Percentiles rank a stretch among this genome's conserved stretches.
These are phyloP conservation scores for Tragelaphus scriptus DNA, from an alignment of 2,113 vertebrate genomes.

Conservation along the genomic window DNA sequence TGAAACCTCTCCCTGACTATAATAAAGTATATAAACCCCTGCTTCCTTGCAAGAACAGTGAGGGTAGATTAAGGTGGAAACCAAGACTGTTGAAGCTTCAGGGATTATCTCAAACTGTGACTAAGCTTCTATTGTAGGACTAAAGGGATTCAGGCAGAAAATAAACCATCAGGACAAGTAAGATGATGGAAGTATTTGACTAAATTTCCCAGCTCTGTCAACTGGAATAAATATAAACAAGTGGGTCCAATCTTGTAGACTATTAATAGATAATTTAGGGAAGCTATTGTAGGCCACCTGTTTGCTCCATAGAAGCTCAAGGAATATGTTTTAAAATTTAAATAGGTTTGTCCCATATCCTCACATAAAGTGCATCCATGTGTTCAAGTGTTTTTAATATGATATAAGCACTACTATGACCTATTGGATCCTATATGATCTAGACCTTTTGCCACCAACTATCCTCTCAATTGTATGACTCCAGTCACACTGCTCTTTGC, in stretches of 20 bases:
- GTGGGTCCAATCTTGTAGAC: neutral
- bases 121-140: neutral
- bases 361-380: neutral
- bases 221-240: neutral
- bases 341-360: neutral
- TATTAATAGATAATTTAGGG: neutral
- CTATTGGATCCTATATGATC: neutral
- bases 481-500: neutral
- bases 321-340: neutral
- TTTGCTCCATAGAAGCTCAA: neutral
- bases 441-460: neutral
- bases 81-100: neutral
- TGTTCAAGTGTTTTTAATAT: neutral
- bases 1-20: neutral
- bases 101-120: conserved; percentile 3
- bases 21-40: neutral
- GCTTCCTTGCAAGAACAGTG: neutral
- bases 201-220: neutral
- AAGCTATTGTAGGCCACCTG: neutral
- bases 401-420: neutral
- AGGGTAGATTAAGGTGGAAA: neutral
- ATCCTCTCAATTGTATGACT: neutral
- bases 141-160: conserved; percentile 7
- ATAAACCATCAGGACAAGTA: neutral
- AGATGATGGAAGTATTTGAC: neutral